Percentiles rank a stretch among this genome's conserved stretches.
Evolutionary conservation across 2,888 invertebrate species (phyloP).

Genomic region (Protodeltote pygarga): DNA sequence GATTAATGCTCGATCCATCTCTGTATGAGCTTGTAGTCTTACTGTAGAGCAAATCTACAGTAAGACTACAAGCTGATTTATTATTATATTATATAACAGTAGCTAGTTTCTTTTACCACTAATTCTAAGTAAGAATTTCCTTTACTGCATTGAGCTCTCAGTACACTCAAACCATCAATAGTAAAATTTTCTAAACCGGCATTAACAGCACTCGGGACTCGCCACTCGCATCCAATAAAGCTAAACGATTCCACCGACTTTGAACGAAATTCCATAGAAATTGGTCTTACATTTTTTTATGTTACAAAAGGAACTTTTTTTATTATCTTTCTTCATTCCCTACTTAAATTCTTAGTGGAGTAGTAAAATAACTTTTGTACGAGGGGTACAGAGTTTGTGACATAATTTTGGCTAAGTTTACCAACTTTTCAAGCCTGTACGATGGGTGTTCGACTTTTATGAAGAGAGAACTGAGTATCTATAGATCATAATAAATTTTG

Average conservation of each 20-base stretch:
- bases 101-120: too few species aligned
- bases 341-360: conserved; percentile 74
- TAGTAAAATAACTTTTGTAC: conserved; percentile 76
- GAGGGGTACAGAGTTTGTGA: conserved; percentile 62
- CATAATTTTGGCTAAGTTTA: conserved; percentile 69
- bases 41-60: too few species aligned
- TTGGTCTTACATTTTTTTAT: conserved; percentile 41
- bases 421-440: conserved; percentile 52
- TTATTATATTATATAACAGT: too few species aligned
- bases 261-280: conserved; percentile 28
- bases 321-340: conserved; percentile 56
- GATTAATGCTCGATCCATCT: too few species aligned
- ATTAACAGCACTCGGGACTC: conserved; percentile 40
- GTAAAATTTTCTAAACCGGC: conserved; percentile 35
- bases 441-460: conserved; percentile 52
- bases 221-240: conserved; percentile 33
- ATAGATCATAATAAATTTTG: conserved; percentile 77
- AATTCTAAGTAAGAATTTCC: conserved; percentile 19
- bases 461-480: conserved; percentile 64
- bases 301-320: conserved; percentile 50
- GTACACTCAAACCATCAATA: conserved; percentile 25
- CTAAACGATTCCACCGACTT: conserved; percentile 31
- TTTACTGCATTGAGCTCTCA: conserved; percentile 22
- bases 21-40: too few species aligned
- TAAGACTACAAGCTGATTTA: too few species aligned